Base-by-base conservation (phyloP, 2,113 vertebrate species). In the Limanda limanda region DNA sequence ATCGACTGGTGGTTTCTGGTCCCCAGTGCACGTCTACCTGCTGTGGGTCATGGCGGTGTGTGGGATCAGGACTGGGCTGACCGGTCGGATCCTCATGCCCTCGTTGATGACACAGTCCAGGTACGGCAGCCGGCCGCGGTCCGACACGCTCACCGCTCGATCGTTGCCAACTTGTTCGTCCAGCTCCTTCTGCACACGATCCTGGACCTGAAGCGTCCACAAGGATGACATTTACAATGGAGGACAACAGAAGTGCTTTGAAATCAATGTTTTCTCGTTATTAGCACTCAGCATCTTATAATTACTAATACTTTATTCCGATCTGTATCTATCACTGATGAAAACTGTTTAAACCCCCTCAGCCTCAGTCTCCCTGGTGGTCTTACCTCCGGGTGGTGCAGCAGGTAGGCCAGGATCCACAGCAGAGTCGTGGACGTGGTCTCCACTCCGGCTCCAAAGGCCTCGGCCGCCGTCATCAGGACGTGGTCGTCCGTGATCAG, bases 31-130 rank as follows among this genome's bases (percentile, higher is more conserved):
- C 1, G 24, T 27, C 14, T 60, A 90, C 91, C 90, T 92, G 91
- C 85, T 95, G 92, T 93, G 82, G 4, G 80, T 92, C 90, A 93
- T 83, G 67, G 94, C 94, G 3, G 87, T 91, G 75, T 95, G 95
- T 0, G 95, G 94, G 71, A 95, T 95, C 71, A 95, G 89, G 7
- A 95, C 82, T 0, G 95, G 94, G 79, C 92, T 94, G 55, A 95
- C 94, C 0, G 94, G 95, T 5, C 94, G 79, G 71, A 95, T 95
- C 88, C 95, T 92, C 92, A 95, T 88, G 15, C 94, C 94, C 73
- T 95, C 95, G 2, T 92, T 92, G 73, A 95, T 86, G 17, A 95
- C 93, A 3, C 91, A 88, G 66, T 95, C 94, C 67, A 95, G 88
- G 74, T 93, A 93, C 0, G 92, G 92, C 73, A 95, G 89, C 21